A percentile compares a stretch with the other conserved stretches of the same genome.
Conservation (phyloP, 1,140 invertebrate genomes). For the Nomia melanderi region DNA sequence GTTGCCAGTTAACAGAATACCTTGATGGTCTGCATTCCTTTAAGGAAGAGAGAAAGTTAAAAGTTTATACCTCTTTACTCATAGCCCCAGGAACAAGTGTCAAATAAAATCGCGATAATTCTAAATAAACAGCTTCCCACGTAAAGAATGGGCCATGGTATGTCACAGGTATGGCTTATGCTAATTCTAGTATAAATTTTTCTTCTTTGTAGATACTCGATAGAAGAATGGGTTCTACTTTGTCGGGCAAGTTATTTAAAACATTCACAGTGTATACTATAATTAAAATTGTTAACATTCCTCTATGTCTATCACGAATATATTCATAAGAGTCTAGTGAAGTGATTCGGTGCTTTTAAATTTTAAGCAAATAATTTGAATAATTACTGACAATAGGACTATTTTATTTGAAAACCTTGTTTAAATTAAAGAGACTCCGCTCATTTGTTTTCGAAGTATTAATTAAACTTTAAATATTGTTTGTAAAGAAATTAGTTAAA, state of each 20-base stretch:
- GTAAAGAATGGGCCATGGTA: conserved; percentile 29
- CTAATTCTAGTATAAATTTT: conserved; percentile 24
- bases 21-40: conserved; percentile 27
- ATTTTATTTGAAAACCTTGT: conserved; percentile 39
- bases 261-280: conserved; percentile 33
- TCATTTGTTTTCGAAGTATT: neutral
- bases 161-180: conserved; percentile 33
- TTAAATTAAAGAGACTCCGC: conserved; percentile 11
- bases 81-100: conserved; percentile 47
- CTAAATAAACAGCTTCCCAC: conserved; percentile 18
- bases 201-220: conserved; percentile 8
- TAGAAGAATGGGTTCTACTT: conserved; percentile 41
- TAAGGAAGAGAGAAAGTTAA: conserved; percentile 40
- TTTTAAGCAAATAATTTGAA: conserved; percentile 60
- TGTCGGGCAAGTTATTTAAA: conserved; percentile 37
- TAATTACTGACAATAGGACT: conserved; percentile 52
- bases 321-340: conserved; percentile 62
- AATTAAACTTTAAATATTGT: conserved; percentile 11
- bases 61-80: conserved; percentile 28
- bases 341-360: conserved; percentile 51
- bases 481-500: conserved; percentile 2
- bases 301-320: conserved; percentile 64
- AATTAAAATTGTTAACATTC: conserved; percentile 49
- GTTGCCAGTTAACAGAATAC: conserved; percentile 43
- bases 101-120: conserved; percentile 26